phyloP scores from a whole-genome alignment of 2,888 invertebrate genomes.

The Onthophagus sagittarius region DNA sequence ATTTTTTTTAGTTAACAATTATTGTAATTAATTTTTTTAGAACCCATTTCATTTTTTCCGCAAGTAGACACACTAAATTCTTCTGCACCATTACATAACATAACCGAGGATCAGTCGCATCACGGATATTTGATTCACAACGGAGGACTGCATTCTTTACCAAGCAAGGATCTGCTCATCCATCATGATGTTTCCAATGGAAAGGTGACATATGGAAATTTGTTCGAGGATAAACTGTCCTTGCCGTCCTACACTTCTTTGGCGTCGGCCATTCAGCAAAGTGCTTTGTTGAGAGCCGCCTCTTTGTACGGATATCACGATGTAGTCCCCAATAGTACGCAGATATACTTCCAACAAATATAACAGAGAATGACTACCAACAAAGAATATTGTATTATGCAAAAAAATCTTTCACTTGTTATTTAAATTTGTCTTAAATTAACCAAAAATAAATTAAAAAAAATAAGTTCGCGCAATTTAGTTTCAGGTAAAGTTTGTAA shows the following conservation, averaged over 20 bases:
- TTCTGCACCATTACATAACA: neutral
- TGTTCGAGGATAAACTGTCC: constrained; percentile 25
- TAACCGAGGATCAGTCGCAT: neutral
- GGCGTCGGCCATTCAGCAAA: constrained; percentile 39
- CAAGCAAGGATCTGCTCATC: constrained; percentile 4
- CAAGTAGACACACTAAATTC: neutral
- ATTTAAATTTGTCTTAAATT: too few relatives aligned
- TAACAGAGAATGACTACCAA: neutral
- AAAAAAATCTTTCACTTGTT: too few relatives aligned
- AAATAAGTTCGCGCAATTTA: neutral
- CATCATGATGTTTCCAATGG: constrained; percentile 3
- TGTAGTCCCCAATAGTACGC: constrained; percentile 34
- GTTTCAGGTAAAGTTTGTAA: neutral
- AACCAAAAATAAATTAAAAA: neutral
- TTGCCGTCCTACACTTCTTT: constrained; percentile 42
- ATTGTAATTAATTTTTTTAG: neutral
- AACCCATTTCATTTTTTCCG: neutral
- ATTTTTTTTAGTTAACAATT: neutral
- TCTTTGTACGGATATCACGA: constrained; percentile 41
- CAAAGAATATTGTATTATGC: neutral
- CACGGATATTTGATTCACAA: neutral
- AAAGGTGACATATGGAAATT: constrained; percentile 14
- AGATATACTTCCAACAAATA: constrained; percentile 35
- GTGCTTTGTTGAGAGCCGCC: constrained; percentile 40
- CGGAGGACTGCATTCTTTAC: neutral